Conservation (phyloP, 2,797 vertebrate species). For the Picus viridis region DNA sequence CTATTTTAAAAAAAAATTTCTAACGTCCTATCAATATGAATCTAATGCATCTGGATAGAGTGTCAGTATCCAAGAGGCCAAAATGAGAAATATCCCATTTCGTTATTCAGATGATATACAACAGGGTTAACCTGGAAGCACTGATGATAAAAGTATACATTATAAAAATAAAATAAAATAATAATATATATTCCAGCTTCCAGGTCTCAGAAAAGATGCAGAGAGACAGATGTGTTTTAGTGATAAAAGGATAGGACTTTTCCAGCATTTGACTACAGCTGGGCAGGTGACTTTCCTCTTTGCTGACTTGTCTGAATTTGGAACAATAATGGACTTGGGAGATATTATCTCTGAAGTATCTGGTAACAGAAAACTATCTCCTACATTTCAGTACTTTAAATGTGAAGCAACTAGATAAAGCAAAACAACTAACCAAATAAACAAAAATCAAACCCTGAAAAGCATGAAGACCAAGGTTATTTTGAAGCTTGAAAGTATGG, state of each 20-base stretch:
- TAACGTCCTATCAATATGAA: background rate
- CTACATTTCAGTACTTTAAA: background rate
- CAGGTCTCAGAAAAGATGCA: background rate
- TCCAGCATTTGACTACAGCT: constrained; percentile 9
- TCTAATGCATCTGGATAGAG: background rate
- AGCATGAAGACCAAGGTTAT: background rate
- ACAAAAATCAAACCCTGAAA: background rate
- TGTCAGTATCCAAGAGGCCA: background rate
- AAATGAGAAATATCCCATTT: background rate
- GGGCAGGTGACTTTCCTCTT: background rate
- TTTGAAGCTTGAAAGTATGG: background rate
- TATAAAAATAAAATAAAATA: constrained; percentile 17
- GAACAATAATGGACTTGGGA: background rate
- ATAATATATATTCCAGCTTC: background rate
- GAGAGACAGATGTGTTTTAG: background rate
- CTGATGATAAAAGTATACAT: background rate
- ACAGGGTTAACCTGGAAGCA: background rate
- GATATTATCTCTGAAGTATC: background rate
- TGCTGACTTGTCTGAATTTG: background rate
- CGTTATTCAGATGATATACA: background rate
- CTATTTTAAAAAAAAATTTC: background rate
- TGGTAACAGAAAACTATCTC: background rate
- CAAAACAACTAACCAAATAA: background rate
- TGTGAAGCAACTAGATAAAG: background rate
- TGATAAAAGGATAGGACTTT: background rate